Base-by-base conservation (phyloP, 1,140 invertebrate genomes). In the Trichonephila clavata region DNA sequence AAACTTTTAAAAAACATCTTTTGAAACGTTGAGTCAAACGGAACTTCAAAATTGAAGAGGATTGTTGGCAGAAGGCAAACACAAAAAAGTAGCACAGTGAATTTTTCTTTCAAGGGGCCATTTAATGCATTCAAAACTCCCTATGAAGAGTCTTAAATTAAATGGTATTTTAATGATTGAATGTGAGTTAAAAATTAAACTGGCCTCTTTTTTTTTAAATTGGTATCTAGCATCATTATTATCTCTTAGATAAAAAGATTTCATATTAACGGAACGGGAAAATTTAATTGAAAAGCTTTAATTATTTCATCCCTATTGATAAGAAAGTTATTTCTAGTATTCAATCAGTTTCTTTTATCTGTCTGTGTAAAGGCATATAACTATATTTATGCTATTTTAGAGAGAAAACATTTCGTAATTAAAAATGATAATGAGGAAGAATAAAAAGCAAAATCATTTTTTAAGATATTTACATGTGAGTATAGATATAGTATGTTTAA, bases 271-370 rank as follows among this genome's bases (percentile, higher is more conserved):
- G 43, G 57, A 43, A 84, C 59, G 39, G 65, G 65, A 77, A 89
- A 77, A 89, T 89, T 89, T 89, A 89, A 89, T 89, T 77, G 87
- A 89, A 71, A 89, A 89, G 24, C 77, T 89, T 89, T 89, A 68
- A 89, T 89, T 89, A 89, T 89, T 63, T 24, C 65, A 20, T 84
- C 65, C 61, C 65, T 89, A 89, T 89, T 89, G 63, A 89, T 57
- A 59, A 27, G 5, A 57, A 16, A 8, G 3, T 32, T 59, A 27
- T 27, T 43, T 57, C 21, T 71, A 24, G 8, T 6, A 21, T 21
- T 21, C 43, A 57, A 84, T 50, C 21, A 24, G 14, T 89, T 27
- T 61, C 57, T 61, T 86, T 43, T 71, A 32, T 18, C 13, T 18
- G 16, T 20, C 13, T 18, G 16, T 20, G 68, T 32, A 77, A 77